phyloP scores from a whole-genome alignment of 2,888 invertebrate species.

The Philaethria dido region DNA sequence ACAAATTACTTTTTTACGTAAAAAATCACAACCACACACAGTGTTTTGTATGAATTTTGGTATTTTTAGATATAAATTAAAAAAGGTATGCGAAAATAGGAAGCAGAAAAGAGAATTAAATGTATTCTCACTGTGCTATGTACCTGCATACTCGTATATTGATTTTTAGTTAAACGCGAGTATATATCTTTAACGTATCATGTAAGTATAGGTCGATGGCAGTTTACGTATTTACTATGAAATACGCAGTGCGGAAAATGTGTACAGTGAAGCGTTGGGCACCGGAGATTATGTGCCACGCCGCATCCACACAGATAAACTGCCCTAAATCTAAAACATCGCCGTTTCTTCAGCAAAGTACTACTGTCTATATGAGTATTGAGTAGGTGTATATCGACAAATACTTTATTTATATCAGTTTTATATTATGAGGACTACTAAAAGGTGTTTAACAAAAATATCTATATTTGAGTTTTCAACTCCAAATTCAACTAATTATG shows the following conservation, averaged over 20 bases:
- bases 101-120: too few species aligned
- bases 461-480: too few species aligned
- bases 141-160: too few species aligned
- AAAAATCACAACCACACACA: background rate
- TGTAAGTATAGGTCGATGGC: background rate
- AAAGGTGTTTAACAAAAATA: too few species aligned
- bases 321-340: constrained; percentile 15
- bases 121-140: too few species aligned
- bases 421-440: too few species aligned
- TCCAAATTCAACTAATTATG: too few species aligned
- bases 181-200: too few species aligned
- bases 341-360: constrained; percentile 1
- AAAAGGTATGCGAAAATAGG: too few species aligned
- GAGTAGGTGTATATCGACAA: too few species aligned
- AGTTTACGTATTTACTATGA: constrained; percentile 15
- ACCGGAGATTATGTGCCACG: constrained; percentile 16
- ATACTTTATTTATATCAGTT: too few species aligned
- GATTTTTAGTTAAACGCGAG: too few species aligned
- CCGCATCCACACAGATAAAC: constrained; percentile 6
- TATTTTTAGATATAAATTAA: background rate
- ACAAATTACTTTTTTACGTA: constrained; percentile 10
- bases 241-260: constrained; percentile 25
- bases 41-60: background rate
- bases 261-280: constrained; percentile 13
- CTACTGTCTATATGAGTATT: background rate